phyloP scores from a whole-genome alignment of 2,113 vertebrate genomes.

The Scomber colias region DNA sequence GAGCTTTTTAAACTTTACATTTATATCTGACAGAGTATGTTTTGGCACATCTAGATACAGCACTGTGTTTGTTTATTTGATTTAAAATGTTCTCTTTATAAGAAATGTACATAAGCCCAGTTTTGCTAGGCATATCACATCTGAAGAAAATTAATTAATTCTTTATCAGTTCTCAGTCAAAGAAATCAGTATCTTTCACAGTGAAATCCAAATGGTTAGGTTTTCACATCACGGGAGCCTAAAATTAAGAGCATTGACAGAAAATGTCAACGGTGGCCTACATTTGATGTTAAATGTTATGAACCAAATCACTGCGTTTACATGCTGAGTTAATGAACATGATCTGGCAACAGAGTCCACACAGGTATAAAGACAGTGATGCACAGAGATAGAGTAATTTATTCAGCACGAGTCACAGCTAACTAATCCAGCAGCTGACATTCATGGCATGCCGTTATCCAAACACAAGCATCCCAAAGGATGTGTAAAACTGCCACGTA shows the following conservation, averaged over 20 bases:
- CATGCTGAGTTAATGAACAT: slow-evolving; percentile 12
- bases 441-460: slow-evolving; percentile 48
- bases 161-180: not conserved
- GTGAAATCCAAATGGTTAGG: not conserved
- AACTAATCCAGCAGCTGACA: slow-evolving; percentile 57
- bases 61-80: too few species aligned
- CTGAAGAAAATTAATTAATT: too few species aligned
- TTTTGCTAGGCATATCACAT: too few species aligned
- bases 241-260: not conserved
- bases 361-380: slow-evolving; percentile 31
- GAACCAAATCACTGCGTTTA: slow-evolving; percentile 2
- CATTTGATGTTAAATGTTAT: not conserved
- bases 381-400: slow-evolving; percentile 43
- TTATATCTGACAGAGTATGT: too few species aligned
- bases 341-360: not conserved
- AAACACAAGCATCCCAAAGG: slow-evolving; percentile 57
- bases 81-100: too few species aligned
- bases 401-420: slow-evolving; percentile 25
- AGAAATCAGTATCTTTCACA: not conserved
- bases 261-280: not conserved
- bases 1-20: too few species aligned
- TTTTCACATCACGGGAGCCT: not conserved
- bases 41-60: too few species aligned
- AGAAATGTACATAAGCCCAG: too few species aligned
- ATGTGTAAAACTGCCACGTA: slow-evolving; percentile 41